These are phyloP conservation scores for Salmo trutta DNA, from an alignment of 2,797 vertebrate species.

Conservation along the genomic window DNA sequence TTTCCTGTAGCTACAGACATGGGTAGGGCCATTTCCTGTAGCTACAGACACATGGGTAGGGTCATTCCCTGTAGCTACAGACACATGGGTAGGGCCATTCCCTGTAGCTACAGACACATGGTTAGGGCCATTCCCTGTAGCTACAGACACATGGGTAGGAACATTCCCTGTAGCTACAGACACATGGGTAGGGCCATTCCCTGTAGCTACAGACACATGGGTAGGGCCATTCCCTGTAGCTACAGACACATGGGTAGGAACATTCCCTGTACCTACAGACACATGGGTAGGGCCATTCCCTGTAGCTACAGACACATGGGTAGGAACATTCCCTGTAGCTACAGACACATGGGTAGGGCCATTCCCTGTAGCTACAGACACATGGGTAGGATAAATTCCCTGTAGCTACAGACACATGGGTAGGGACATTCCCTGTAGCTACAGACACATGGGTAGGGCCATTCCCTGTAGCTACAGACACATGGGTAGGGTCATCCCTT, in stretches of 20 bases:
- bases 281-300: too few species aligned
- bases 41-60: too few species aligned
- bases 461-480: neutral
- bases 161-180: too few species aligned
- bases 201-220: neutral
- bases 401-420: neutral
- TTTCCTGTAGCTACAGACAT: too few species aligned
- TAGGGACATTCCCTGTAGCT: neutral
- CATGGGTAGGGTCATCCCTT: too few species aligned
- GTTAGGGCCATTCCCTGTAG: too few species aligned
- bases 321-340: too few species aligned
- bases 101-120: neutral
- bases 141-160: rapidly evolving
- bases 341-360: rapidly evolving
- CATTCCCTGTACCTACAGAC: neutral
- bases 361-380: too few species aligned
- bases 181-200: neutral
- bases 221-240: neutral
- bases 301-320: too few species aligned
- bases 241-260: rapidly evolving
- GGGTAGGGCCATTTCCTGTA: neutral
- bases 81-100: too few species aligned
- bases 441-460: too few species aligned
- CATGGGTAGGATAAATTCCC: neutral
- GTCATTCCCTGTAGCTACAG: neutral